Base-by-base conservation (phyloP, 2,888 invertebrate genomes). In the Melipona bicolor region DNA sequence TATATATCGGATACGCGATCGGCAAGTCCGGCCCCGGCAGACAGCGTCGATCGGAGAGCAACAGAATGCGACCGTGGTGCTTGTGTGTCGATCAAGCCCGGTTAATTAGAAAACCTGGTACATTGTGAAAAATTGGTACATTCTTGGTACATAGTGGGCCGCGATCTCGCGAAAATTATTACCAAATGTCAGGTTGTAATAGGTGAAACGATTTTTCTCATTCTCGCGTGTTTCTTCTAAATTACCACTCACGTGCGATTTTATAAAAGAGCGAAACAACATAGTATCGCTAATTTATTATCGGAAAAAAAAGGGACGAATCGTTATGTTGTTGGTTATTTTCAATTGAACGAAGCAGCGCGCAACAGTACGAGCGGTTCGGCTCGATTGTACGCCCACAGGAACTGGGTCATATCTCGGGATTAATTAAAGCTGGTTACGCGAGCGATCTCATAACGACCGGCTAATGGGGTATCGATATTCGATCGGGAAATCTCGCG, bases 351-450 rank as follows among this genome's bases (percentile, higher is more conserved):
- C 11, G 21, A 15, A n/a, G n/a, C n/a, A 59, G 24, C 67, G 43
- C 13, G 15, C 32, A 21, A 50, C 6, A 50, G 13, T 21, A 27
- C 50, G 27, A 24, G 54, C n/a, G 24, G 52, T 32, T 19, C 19
- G 11, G 19, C 3, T 19, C 50, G 17, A 70, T 54, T 54, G 61
- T 64, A 36, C 24, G 27, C 17, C 32, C 59, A 24, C n/a, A 32
- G 32, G 50, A 83, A 69, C 59, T 77, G 50, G 68, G 83, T 71
- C 84, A 77, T 85, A 88, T 85, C 88, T 80, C 79, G 79, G 73
- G 88, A 91, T 88, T 88, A 91, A 91, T 91, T 91, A 90, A 86
- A 68, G 73, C 68, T 79, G 79, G 83, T 87, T 86, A 80, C 79
- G 50, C 77, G 78, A 74, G 68, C 62, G 80, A 83, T 87, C 78